These are phyloP conservation scores for Oophaga sylvatica DNA, from an alignment of 2,797 vertebrate genomes.

Conservation along the genomic window DNA sequence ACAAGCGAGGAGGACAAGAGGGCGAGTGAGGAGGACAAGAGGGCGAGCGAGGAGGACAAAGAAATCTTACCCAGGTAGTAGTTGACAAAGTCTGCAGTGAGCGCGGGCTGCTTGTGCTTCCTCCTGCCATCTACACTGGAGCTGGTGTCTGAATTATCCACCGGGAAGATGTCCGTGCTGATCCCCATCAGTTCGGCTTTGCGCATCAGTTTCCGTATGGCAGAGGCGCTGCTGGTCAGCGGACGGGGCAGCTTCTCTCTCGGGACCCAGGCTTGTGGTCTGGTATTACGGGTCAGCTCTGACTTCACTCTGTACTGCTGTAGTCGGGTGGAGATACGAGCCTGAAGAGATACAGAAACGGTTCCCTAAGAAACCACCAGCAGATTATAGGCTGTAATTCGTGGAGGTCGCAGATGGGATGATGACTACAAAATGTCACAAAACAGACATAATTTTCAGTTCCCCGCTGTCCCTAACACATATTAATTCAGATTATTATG, in stretches of 20 bases:
- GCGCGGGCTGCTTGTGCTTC: slow-evolving; percentile 95
- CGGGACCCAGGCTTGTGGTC: slow-evolving; percentile 97
- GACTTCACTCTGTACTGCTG: slow-evolving; percentile 96
- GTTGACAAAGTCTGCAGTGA: slow-evolving; percentile 97
- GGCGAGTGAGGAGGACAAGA: no score
- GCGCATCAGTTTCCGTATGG: slow-evolving; percentile 95
- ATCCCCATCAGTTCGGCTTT: slow-evolving; percentile 98
- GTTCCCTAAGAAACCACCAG: slow-evolving; percentile 21
- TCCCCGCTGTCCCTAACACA: neutral
- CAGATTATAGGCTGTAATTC: neutral
- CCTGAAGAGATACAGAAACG: slow-evolving; percentile 73
- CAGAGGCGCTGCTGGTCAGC: slow-evolving; percentile 95
- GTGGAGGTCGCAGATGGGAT: neutral
- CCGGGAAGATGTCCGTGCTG: slow-evolving; percentile 96
- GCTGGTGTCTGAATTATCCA: slow-evolving; percentile 93
- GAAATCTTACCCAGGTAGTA: slow-evolving; percentile 90
- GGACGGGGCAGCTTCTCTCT: slow-evolving; percentile 94
- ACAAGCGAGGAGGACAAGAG: no score
- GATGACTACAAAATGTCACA: neutral
- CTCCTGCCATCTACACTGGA: slow-evolving; percentile 93
- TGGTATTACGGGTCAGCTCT: slow-evolving; percentile 90
- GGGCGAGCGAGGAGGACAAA: neutral
- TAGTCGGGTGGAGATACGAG: slow-evolving; percentile 91
- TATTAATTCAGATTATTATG: neutral
- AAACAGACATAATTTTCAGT: neutral